Evolutionary conservation across 2,797 vertebrate genomes (phyloP), one percentile per base, ranked within the genome.

Genomic region (Pithecia hirsuta): DNA sequence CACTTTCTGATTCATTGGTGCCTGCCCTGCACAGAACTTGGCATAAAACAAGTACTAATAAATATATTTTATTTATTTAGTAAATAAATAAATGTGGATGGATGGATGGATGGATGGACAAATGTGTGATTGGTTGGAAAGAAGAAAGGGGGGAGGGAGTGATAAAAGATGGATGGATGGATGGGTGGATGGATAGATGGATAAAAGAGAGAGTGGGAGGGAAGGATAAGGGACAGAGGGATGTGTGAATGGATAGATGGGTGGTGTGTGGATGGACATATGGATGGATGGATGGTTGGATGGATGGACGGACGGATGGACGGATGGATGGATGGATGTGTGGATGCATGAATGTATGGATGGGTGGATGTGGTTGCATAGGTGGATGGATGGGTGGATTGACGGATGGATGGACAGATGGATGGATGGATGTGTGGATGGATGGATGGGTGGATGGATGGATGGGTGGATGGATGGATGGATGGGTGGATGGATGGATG

Each of bases 401-500:
- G 2, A 10, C 4, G 17, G 24, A 17, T 59, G 61, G 30, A 67
- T 36, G 1, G 41, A 0, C 30, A 12, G 1, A 1, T 28, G 9
- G 10, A 1, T n/a, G 50, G 7, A 7, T 46, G 30, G 10, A 33
- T 5, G n/a, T 3, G 1, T 52, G n/a, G 2, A 1, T 88, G 3
- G 1, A 1, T 72, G 14, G 46, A 0, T 17, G 7, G 67, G 0
- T 50, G 14, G 17, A 30, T 39, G 30, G 3, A 20, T 19, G 7
- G 30, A 44, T 44, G 44, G 44, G 8, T 44, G 44, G 44, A 44
- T 44, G 44, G 44, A 44, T 36, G 0, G 20, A 0, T 39, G 19
- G 1, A 1, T 28, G 9, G 10, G 1, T 26, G 4, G 39, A 44
- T 44, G 6, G 5, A 0, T 33, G 33, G 8, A 0, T 26, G 7